Evolutionary conservation across 2,113 vertebrate species (phyloP), one percentile per base, ranked within the genome.

Genomic region (Myotis yumanensis): DNA sequence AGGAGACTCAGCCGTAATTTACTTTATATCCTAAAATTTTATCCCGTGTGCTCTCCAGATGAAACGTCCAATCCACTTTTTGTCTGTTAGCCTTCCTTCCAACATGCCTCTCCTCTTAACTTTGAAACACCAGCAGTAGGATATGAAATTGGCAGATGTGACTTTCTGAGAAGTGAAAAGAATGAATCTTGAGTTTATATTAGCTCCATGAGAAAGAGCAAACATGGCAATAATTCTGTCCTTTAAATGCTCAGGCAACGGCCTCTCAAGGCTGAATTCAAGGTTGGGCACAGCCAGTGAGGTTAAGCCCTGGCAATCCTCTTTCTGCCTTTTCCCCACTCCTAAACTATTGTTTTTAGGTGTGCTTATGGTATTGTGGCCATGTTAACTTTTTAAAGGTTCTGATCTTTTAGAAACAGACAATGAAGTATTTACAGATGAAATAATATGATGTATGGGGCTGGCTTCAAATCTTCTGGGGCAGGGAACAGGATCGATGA

Each of bases 111-210:
- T 40, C 23, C 30, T 32, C 9, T 66, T 94, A 69, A 76, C 87
- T 83, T 64, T 6, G 51, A 92, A 72, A 73, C 8, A 66, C 22
- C 18, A n/a, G 32, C 57, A n/a, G 9, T 3, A 62, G 48, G 82
- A 57, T 57, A 90, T 15, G 54, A 64, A 75, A 94, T 93, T 37
- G n/a, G 52, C 12, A 95, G 80, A 80, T 73, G 4, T 73, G 73
- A 66, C 59, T 90, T 59, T 87, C 66, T 18, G n/a, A 64, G 25
- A 66, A 64, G n/a, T 69, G 59, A 85, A 86, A 88, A 86, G 57
- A 93, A 86, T 23, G 30, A 71, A 81, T 30, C 57, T 66, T 87
- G 72, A 79, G 88, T 96, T 95, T 73, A 51, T 35, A 73, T 88
- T 51, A 68, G 66, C 37, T 37, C 48, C 40, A 4, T 6, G 59